Evolutionary conservation across 1,140 invertebrate genomes (phyloP), one percentile per base, ranked within the genome.

Genomic region (Cydia amplana): DNA sequence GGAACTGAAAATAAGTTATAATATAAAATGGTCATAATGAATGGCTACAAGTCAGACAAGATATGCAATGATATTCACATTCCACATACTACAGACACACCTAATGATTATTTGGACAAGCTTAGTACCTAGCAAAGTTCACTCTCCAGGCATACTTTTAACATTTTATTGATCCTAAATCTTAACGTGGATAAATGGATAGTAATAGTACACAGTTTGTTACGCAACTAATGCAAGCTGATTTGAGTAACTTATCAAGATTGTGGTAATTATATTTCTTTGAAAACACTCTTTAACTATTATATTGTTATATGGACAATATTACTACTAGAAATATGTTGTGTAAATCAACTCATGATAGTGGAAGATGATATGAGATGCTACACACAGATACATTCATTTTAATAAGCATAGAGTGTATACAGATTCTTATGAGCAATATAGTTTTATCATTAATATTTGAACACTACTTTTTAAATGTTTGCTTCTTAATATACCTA

Each of bases 61-160:
- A 78, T 79, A 79, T 75, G 75, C 74, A 74, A 73, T 72, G 65
- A 78, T 78, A 78, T 78, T 75, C 77, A 60, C 73, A 70, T 70
- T 40, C 74, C 77, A 60, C 73, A 70, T 70, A 18, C 65, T 70
- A 70, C 64, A 32, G 12, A 65, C 65, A 70, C 65, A 70, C 65
- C 16, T 40, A 32, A 36, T 36, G 14, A 70, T 40, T 70, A 70
- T 36, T 70, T 70, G 65, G 65, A 70, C 32, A 70, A 70, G 65
- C 32, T 70, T 70, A 70, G 32, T 65, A 64, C 25, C 28, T 28
- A 65, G 64, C 28, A 32, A 6, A 32, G 1, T 32, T 65, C 64
- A 70, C 32, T 70, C 28, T 70, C 65, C 55, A 10, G 18, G 55
- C 55, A 60, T 60, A 23, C 55, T 23, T 20, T 23, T 60, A 20